Percentiles rank a stretch among this genome's conserved stretches.
phyloP scores from a whole-genome alignment of 2,888 invertebrate genomes.

The Agrochola lota region DNA sequence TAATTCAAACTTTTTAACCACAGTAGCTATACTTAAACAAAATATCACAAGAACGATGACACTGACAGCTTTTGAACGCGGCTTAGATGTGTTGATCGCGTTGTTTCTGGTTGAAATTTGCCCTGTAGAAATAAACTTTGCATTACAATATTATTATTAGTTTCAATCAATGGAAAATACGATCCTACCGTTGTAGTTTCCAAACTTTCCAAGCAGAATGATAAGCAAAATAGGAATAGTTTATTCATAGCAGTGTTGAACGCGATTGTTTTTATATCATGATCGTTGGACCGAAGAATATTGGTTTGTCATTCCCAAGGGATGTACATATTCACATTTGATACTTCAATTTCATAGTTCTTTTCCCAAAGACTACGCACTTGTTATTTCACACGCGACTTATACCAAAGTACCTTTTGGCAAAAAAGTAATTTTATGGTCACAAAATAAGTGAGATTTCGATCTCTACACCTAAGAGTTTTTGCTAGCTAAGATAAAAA shows the following conservation, averaged over 20 bases:
- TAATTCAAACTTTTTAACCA: not conserved
- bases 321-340: slow-evolving; percentile 43
- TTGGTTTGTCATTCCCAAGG: slow-evolving; percentile 51
- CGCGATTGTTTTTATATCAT: slow-evolving; percentile 44
- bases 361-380: slow-evolving; percentile 32
- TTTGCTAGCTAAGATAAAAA: not conserved
- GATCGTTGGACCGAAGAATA: slow-evolving; percentile 45
- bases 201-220: slow-evolving; percentile 17
- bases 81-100: not conserved
- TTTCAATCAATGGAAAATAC: not conserved
- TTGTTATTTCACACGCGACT: slow-evolving; percentile 32
- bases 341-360: slow-evolving; percentile 62
- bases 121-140: not conserved
- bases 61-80: not conserved
- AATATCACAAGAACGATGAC: not conserved
- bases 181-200: not conserved
- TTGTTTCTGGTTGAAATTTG: not conserved
- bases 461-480: slow-evolving; percentile 1
- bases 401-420: slow-evolving; percentile 16
- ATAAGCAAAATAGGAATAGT: slow-evolving; percentile 9
- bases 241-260: slow-evolving; percentile 38
- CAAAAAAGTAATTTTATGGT: slow-evolving; percentile 25
- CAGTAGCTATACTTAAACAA: not conserved
- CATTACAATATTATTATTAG: not conserved
- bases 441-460: not conserved